These are phyloP conservation scores for Lasioglossum malachurum DNA, from an alignment of 2,888 invertebrate genomes.

Conservation along the genomic window DNA sequence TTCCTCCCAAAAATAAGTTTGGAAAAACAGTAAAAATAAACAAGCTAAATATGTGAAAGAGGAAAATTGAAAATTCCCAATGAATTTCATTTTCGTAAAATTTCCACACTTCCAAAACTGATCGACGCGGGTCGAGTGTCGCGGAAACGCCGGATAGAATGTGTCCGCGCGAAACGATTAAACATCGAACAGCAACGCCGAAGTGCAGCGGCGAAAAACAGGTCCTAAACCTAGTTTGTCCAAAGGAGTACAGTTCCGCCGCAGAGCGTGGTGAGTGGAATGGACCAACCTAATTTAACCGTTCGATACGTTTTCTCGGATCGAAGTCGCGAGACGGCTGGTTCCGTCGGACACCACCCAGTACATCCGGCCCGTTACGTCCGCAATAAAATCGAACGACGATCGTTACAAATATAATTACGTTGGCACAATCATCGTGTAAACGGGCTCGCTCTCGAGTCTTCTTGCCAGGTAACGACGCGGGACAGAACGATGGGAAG, in stretches of 20 bases:
- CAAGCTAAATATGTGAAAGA: no score
- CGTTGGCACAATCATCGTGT: conserved; percentile 10
- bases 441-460: conserved; percentile 15
- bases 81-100: neutral
- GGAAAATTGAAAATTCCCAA: no score
- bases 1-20: fast-evolving
- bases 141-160: neutral
- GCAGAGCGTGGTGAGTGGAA: neutral
- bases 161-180: neutral
- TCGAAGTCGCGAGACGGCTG: neutral
- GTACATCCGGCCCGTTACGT: neutral
- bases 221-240: neutral
- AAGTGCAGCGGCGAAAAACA: neutral
- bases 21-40: neutral
- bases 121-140: neutral
- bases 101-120: neutral
- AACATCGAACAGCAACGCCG: neutral
- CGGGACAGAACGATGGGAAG: neutral
- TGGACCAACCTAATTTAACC: neutral
- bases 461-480: conserved; percentile 12
- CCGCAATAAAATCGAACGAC: conserved; percentile 15
- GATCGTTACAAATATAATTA: conserved; percentile 18
- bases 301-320: neutral
- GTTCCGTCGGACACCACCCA: conserved; percentile 6
- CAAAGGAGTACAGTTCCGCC: neutral